phyloP scores from a whole-genome alignment of 2,113 vertebrate species.

The Peromyscus californicus region DNA sequence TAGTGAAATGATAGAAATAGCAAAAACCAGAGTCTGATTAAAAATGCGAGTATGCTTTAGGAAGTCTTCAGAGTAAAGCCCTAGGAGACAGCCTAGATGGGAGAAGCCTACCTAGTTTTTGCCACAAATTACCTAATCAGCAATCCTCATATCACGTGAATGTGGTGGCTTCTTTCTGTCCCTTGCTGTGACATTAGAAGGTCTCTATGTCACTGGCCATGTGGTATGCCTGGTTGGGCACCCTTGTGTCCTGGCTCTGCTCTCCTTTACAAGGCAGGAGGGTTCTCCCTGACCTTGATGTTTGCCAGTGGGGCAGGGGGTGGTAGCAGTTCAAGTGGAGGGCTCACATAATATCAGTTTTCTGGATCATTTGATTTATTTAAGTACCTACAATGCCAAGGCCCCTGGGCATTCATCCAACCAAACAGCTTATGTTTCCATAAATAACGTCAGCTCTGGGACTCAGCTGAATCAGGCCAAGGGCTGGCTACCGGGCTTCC shows the following conservation, averaged over 20 bases:
- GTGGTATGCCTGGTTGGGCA: background rate
- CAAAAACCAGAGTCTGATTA: constrained; percentile 54
- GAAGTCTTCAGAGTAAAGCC: background rate
- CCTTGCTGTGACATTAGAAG: background rate
- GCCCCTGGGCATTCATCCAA: constrained; percentile 78
- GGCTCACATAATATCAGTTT: constrained; percentile 74
- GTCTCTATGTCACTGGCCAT: background rate
- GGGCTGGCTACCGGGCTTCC: constrained; percentile 34
- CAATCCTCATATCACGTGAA: background rate
- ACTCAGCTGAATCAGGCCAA: constrained; percentile 71
- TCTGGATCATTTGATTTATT: constrained; percentile 83
- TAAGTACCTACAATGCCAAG: constrained; percentile 77
- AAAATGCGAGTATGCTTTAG: constrained; percentile 32
- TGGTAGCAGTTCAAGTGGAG: constrained; percentile 66
- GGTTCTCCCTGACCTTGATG: constrained; percentile 45
- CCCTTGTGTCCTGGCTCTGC: background rate
- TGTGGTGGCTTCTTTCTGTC: background rate
- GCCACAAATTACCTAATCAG: background rate
- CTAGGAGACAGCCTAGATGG: background rate
- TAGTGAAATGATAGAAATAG: constrained; percentile 67
- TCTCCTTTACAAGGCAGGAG: background rate
- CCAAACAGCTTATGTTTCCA: constrained; percentile 70
- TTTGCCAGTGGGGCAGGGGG: constrained; percentile 35
- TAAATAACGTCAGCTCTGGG: constrained; percentile 75
- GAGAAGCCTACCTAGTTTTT: background rate